These are phyloP conservation scores for Myiagra hebetior DNA, from an alignment of 2,113 vertebrate species.

Conservation along the genomic window DNA sequence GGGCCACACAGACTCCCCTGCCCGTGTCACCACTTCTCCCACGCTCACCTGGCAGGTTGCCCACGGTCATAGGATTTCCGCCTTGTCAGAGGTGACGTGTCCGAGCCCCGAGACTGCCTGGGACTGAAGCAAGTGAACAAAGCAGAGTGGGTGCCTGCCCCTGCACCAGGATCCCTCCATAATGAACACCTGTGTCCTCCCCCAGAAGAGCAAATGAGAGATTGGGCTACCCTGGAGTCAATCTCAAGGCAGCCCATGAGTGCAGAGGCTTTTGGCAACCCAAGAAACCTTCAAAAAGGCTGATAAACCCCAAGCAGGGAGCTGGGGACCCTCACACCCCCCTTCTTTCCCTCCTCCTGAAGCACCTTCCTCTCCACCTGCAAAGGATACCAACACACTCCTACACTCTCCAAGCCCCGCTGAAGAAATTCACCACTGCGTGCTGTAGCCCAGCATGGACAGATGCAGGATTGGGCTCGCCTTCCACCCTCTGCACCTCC, in stretches of 20 bases:
- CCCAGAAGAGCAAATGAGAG: background rate
- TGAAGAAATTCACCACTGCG: background rate
- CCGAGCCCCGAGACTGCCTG: slow-evolving; percentile 88
- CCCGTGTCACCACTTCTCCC: background rate
- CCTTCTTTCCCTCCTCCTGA: background rate
- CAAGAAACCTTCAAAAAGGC: background rate
- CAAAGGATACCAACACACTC: background rate
- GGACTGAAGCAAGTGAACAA: slow-evolving; percentile 73
- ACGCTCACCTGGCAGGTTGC: slow-evolving; percentile 81
- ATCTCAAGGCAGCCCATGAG: rapidly evolving
- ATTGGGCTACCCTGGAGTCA: background rate
- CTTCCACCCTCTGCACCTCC: background rate
- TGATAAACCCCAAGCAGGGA: background rate
- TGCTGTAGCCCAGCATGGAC: background rate
- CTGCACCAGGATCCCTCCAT: background rate
- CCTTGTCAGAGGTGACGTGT: slow-evolving; percentile 88
- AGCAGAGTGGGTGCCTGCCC: background rate
- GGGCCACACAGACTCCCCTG: background rate
- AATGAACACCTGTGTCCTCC: background rate
- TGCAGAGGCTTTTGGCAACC: background rate
- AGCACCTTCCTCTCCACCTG: background rate
- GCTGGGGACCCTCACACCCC: rapidly evolving
- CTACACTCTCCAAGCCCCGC: rapidly evolving
- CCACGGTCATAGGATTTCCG: slow-evolving; percentile 93
- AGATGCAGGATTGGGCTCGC: background rate